phyloP scores from a whole-genome alignment of 2,797 vertebrate species.

The Melanotaenia trifasciata region DNA sequence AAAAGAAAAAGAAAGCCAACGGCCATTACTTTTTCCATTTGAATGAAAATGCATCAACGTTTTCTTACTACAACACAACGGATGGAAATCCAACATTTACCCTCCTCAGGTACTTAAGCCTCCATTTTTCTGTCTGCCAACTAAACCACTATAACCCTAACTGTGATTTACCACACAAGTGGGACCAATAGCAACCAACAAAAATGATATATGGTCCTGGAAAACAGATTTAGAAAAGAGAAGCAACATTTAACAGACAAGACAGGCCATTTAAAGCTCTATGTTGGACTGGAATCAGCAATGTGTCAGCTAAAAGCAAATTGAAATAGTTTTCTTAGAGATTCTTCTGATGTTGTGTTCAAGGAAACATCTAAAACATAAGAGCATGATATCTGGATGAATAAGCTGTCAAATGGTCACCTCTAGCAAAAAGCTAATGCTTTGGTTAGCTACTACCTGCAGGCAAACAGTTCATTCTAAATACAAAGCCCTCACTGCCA shows the following conservation, averaged over 20 bases:
- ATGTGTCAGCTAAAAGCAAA: constrained; percentile 20
- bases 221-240: constrained; percentile 54
- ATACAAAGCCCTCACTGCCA: constrained; percentile 20
- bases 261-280: constrained; percentile 45
- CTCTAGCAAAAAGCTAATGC: constrained; percentile 30
- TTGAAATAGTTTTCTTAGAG: constrained; percentile 32
- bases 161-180: constrained; percentile 60
- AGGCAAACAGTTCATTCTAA: constrained; percentile 44
- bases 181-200: constrained; percentile 64
- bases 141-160: constrained; percentile 49
- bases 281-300: constrained; percentile 37
- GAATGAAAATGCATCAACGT: constrained; percentile 19
- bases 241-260: constrained; percentile 44
- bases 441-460: constrained; percentile 41
- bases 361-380: constrained; percentile 31
- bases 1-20: neutral
- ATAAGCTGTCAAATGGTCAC: constrained; percentile 39
- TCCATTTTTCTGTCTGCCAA: constrained; percentile 47
- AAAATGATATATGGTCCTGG: constrained; percentile 51
- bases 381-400: constrained; percentile 35
- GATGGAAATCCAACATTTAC: constrained; percentile 56
- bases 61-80: constrained; percentile 40
- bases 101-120: constrained; percentile 53
- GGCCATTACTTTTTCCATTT: constrained; percentile 24
- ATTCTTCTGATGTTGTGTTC: constrained; percentile 46